Percentiles rank a stretch among this genome's conserved stretches.
Conservation (phyloP, 53 echinoderm and acorn worm species). For the Apostichopus leukothele region DNA sequence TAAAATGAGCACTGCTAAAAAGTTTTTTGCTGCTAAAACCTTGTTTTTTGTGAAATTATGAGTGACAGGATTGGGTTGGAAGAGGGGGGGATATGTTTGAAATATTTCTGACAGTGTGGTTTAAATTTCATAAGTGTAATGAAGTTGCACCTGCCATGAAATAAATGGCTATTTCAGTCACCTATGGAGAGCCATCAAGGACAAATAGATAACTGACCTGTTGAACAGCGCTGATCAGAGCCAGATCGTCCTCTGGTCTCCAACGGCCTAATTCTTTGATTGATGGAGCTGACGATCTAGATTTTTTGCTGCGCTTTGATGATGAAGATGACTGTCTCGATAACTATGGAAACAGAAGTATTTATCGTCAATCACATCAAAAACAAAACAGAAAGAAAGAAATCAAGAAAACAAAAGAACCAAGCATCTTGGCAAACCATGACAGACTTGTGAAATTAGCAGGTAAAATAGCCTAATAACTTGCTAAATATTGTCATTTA, state of each 20-base stretch:
- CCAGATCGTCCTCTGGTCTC: constrained; percentile 92
- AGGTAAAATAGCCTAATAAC: too few species aligned
- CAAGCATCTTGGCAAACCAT: too few species aligned
- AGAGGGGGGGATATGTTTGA: not conserved
- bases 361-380: too few species aligned
- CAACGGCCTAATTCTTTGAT: constrained; percentile 79
- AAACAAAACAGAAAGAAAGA: too few species aligned
- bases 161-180: not conserved
- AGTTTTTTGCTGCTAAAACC: too few species aligned
- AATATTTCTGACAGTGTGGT: too few species aligned
- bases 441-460: too few species aligned
- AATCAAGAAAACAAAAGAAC: too few species aligned
- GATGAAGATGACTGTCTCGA: constrained; percentile 63
- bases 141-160: not conserved
- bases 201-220: constrained; percentile 64
- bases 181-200: not conserved
- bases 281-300: constrained; percentile 67
- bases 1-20: too few species aligned
- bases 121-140: not conserved
- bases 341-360: not conserved
- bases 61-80: too few species aligned
- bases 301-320: constrained; percentile 80
- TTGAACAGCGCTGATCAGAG: constrained; percentile 90
- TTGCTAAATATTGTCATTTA: too few species aligned
- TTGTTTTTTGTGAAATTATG: too few species aligned